Evolutionary conservation across 2,888 invertebrate genomes (phyloP), one percentile per base, ranked within the genome.

Genomic region (Apomyelois bistriatella): DNA sequence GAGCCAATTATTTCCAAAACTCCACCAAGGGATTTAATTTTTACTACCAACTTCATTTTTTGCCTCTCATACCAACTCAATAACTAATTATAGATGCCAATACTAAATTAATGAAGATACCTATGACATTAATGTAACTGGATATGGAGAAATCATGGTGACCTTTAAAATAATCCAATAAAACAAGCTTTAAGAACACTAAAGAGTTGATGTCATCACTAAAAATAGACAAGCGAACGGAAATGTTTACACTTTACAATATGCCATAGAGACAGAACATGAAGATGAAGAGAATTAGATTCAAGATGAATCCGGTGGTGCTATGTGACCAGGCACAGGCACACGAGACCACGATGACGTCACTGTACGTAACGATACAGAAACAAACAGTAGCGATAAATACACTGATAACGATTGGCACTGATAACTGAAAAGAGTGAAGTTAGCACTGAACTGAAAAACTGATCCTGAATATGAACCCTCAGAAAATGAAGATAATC

Each of bases 371-470:
- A 79, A 78, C 73, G 67, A 69, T 82, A 83, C 74, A 82, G 82
- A 79, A 79, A 82, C 85, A 83, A 82, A 82, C 85, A 83, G 85
- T 79, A 79, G 85, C 79, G 86, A 85, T 86, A 85, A 77, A 69
- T 63, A 66, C 61, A 62, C 58, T 75, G 85, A 86, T 85, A 84
- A 84, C 72, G 73, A 73, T 78, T 76, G 79, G 79, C 80, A 78
- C 75, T 74, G 82, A 85, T 82, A 81, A 74, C 74, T 64, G 65
- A 79, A 81, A 76, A 70, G 68, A 68, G 64, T 72, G 69, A 71
- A 74, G 59, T 61, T 60, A 52, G 53, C 57, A 46, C 42, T 56
- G 38, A 50, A 53, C 54, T 54, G 3, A 8, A 43, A 49, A 43
- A 48, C 41, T 51, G 52, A 48, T 17, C 28, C 46, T 10, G 16